These are phyloP conservation scores for Onychostoma macrolepis DNA, from an alignment of 2,113 vertebrate genomes.

Conservation along the genomic window DNA sequence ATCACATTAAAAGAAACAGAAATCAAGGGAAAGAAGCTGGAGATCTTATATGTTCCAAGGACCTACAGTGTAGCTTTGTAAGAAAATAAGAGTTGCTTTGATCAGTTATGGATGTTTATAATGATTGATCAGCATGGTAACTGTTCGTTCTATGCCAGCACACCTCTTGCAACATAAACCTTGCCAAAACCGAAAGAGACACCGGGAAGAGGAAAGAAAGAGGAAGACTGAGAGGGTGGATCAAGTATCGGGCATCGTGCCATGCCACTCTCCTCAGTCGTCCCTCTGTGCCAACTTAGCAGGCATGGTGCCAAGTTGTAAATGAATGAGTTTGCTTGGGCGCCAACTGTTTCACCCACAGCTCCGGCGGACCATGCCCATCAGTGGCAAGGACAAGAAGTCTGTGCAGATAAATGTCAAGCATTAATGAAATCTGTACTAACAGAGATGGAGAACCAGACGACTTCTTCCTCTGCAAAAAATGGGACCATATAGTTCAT, in stretches of 20 bases:
- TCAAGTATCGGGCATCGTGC: conserved; percentile 43
- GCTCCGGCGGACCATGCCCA: conserved; percentile 25
- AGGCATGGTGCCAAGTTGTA: conserved; percentile 59
- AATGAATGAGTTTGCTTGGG: conserved; percentile 47
- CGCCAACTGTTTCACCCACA: conserved; percentile 51
- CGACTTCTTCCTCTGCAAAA: not conserved
- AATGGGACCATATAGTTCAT: not conserved
- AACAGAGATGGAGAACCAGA: not conserved
- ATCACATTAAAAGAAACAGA: not conserved
- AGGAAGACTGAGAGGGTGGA: conserved; percentile 39
- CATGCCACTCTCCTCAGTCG: conserved; percentile 56
- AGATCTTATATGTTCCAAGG: not conserved
- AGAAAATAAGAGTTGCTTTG: not conserved
- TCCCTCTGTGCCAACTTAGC: conserved; percentile 50
- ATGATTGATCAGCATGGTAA: conserved; percentile 26
- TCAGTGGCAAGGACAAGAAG: conserved; percentile 7
- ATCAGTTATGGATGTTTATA: not conserved
- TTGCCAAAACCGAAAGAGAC: conserved; percentile 9
- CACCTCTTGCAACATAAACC: not conserved
- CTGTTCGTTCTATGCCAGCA: not conserved
- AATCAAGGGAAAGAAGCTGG: not conserved
- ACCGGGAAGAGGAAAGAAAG: conserved; percentile 12
- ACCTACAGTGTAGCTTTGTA: not conserved
- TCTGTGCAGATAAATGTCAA: conserved; percentile 15
- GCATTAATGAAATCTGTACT: conserved; percentile 38